Base-by-base conservation (phyloP, 2,113 vertebrate genomes). In the Morphnarchus princeps region DNA sequence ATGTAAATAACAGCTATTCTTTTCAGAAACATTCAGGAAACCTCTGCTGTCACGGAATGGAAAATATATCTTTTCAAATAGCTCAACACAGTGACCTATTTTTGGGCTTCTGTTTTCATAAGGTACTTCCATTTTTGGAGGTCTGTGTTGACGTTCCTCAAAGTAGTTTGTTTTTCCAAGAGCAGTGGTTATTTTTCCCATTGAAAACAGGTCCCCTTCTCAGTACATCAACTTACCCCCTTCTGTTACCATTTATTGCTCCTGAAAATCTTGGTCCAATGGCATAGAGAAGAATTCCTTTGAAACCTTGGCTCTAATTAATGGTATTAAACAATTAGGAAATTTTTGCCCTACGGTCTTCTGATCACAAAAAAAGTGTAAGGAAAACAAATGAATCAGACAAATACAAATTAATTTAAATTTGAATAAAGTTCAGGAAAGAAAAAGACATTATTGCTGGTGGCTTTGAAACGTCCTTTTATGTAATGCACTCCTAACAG, bases 321-420 rank as follows among this genome's bases (percentile, higher is more conserved):
- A 31, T 10, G 26, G 3, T 55, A 50, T 69, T 65, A 52, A 71
- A 57, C 36, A 43, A 12, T 10, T 29, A 19, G 10, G 22, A 59
- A 16, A 13, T 20, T 55, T 55, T 79, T 55, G 19, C 61, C 55
- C 78, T 73, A 28, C 32, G 18, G 36, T 82, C 21, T 50, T 63
- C 54, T 43, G 19, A 69, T 82, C 62, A 65, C 54, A 43, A 5
- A 69, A 69, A 50, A n/a, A 29, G 16, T 50, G 67, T 70, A 62
- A 69, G 49, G 50, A 79, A 70, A 89, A 61, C 10, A 50, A 50
- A 63, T 72, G 22, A 49, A 80, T 16, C 31, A 52, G 36, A 31
- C 40, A 67, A 82, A 73, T 43, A 90, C n/a, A n/a, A 95, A 82
- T 58, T 55, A 54, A 54, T 74, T 87, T 89, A 66, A 74, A 89